phyloP scores from a whole-genome alignment of 2,888 invertebrate genomes.

The Sphaerophoria rueppellii region DNA sequence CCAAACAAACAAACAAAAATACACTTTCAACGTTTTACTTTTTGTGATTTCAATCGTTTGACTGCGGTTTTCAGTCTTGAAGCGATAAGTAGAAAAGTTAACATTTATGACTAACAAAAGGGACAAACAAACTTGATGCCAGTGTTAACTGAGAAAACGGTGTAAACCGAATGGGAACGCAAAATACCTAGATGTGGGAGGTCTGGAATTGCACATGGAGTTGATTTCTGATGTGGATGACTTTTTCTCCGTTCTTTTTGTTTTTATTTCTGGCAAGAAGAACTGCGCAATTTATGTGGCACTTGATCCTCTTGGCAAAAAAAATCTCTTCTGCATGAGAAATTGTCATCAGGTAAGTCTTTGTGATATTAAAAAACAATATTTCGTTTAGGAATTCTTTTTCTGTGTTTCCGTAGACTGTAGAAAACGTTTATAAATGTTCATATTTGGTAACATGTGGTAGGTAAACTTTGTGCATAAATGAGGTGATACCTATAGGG shows the following conservation, averaged over 20 bases:
- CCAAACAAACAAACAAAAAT: constrained; percentile 31
- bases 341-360: constrained; percentile 55
- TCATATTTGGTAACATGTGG: constrained; percentile 8
- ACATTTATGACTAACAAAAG: constrained; percentile 57
- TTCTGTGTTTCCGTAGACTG: constrained; percentile 9
- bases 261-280: constrained; percentile 41
- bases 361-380: constrained; percentile 55
- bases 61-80: constrained; percentile 57
- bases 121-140: constrained; percentile 34
- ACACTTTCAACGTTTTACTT: constrained; percentile 42
- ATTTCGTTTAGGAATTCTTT: constrained; percentile 48
- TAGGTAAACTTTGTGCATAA: background rate
- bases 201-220: constrained; percentile 41
- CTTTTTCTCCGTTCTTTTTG: constrained; percentile 9
- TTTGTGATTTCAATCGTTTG: constrained; percentile 58
- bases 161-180: constrained; percentile 28
- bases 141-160: constrained; percentile 43
- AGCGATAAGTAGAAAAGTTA: constrained; percentile 71
- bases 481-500: constrained; percentile 49
- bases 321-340: constrained; percentile 48
- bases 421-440: background rate
- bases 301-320: constrained; percentile 61
- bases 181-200: constrained; percentile 20
- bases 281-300: constrained; percentile 59
- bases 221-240: constrained; percentile 5